Evolutionary conservation across 2,888 invertebrate species (phyloP).

Genomic region (Heliconius ethilla): DNA sequence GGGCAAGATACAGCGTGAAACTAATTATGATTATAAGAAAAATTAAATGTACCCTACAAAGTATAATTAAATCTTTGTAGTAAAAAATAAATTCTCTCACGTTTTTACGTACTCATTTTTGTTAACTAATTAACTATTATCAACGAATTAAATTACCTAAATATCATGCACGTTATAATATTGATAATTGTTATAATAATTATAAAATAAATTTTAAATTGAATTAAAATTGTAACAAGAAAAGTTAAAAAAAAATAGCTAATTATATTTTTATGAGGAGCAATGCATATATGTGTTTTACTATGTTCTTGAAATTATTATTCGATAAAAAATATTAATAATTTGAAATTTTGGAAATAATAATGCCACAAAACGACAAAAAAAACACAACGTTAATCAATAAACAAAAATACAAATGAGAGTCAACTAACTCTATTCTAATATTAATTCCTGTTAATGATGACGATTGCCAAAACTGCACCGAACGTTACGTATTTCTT

Average conservation of each 20-base stretch:
- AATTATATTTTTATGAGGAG: neutral
- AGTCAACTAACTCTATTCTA: neutral
- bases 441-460: neutral
- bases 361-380: neutral
- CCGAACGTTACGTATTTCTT: conserved; percentile 42
- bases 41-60: neutral
- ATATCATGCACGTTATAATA: neutral
- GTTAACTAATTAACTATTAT: neutral
- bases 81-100: neutral
- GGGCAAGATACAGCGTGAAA: too few species aligned
- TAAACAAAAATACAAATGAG: conserved; percentile 9
- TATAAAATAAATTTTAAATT: neutral
- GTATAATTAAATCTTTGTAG: neutral
- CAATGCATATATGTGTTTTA: neutral
- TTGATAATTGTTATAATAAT: neutral
- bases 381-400: neutral
- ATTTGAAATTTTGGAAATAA: neutral
- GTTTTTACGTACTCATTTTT: neutral
- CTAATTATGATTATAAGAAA: too few species aligned
- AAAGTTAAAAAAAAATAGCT: neutral
- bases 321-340: neutral
- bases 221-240: neutral
- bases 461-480: conserved; percentile 29
- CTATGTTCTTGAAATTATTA: neutral
- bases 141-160: neutral